Base-by-base conservation (phyloP, 2,888 invertebrate genomes). In the Cheilosia vulpina region DNA sequence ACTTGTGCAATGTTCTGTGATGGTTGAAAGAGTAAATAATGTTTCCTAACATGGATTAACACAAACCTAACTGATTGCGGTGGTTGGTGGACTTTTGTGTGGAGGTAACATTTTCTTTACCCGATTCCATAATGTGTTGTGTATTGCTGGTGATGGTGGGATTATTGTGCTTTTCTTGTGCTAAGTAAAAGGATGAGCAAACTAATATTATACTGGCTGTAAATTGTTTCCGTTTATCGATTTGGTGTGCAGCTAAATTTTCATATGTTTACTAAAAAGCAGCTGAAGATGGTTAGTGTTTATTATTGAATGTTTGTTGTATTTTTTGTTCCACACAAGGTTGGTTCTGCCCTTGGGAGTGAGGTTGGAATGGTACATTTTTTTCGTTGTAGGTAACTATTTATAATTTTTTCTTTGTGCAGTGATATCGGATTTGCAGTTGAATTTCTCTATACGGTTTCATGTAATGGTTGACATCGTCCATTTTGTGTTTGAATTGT, bases 401-500 rank as follows among this genome's bases (percentile, higher is more conserved):
- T 50, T n/a, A 7, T 21, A n/a, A 53, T 53, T 24, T 50, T 52
- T 66, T 21, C 17, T 31, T 27, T 19, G 11, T 19, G 27, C 47
- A 17, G 2, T 47, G 47, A 19, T 41, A 6, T 43, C 3, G 15
- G 21, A 50, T 11, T 38, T 31, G 34, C 13, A 63, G 41, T 41
- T 5, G 2, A 17, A 47, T 17, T 47, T 17, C 19, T 47, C 17
- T 19, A 17, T 19, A 9, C 19, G 17, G 7, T 2, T 47, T 47
- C 47, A 47, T 19, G 47, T 7, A 47, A 47, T 47, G 47, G 47
- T 47, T 47, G 41, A 6, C 24, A 38, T 21, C 57, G 38, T 31
- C 58, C 75, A 76, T 76, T 76, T 77, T 77, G 68, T 68, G 76
- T 60, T 58, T 19, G 57, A 27, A 57, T 31, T 24, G 38, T 52